Evolutionary conservation across 2,888 invertebrate genomes (phyloP).

Genomic region (Tanytarsus gracilentus): DNA sequence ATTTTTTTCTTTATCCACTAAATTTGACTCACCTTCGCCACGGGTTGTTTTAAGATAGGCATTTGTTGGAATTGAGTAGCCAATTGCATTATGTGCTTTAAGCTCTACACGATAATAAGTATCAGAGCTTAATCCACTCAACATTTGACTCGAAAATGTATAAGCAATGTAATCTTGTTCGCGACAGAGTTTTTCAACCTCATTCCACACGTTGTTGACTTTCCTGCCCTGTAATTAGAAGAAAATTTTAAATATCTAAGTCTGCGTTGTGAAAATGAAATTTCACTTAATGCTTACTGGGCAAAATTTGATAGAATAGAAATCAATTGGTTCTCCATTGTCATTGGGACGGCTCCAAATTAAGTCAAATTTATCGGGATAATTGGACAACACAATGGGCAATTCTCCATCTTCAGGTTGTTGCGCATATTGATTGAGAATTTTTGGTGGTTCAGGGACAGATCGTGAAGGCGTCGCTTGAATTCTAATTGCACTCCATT

Average conservation of each 20-base stretch:
- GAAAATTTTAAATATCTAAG: conserved; percentile 2
- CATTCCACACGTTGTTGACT: conserved; percentile 58
- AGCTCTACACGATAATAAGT: conserved; percentile 77
- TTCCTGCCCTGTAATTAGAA: conserved; percentile 50
- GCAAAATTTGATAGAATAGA: conserved; percentile 71
- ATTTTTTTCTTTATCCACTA: too few species aligned
- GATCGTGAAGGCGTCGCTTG: conserved; percentile 69
- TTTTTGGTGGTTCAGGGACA: conserved; percentile 63
- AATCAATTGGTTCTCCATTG: conserved; percentile 81
- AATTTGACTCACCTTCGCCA: conserved; percentile 52
- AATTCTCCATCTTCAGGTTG: conserved; percentile 42
- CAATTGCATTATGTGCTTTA: conserved; percentile 76
- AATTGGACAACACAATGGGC: conserved; percentile 51
- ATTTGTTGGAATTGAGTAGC: conserved; percentile 67
- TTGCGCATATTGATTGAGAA: conserved; percentile 46
- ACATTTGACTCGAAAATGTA: conserved; percentile 55
- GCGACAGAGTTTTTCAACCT: conserved; percentile 48
- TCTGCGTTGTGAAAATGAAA: conserved; percentile 13
- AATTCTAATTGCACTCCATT: conserved; percentile 56
- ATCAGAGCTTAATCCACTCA: conserved; percentile 62
- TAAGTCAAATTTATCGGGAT: conserved; percentile 69
- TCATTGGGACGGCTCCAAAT: conserved; percentile 79
- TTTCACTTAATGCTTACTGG: conserved; percentile 48
- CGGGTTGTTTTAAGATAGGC: conserved; percentile 75
- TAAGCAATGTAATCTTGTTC: conserved; percentile 53